A percentile compares a stretch with the other conserved stretches of the same genome.
Evolutionary conservation across 1,140 invertebrate species (phyloP).

Genomic region (Drosophila bocqueti): DNA sequence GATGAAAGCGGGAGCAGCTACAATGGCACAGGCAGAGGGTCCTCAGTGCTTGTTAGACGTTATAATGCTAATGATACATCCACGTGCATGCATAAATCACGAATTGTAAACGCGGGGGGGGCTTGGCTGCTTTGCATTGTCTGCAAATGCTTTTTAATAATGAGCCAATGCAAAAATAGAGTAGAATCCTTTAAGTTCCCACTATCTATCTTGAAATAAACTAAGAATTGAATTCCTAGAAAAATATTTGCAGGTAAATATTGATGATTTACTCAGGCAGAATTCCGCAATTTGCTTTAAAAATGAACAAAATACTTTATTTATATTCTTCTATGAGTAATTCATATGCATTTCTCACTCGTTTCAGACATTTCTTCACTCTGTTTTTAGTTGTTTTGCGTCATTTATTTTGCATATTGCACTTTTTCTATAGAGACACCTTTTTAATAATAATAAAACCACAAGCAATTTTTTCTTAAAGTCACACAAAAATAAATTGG

Average conservation of each 20-base stretch:
- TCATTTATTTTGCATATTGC: background rate
- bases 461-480: background rate
- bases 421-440: background rate
- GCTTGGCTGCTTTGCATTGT: background rate
- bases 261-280: background rate
- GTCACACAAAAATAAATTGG: background rate
- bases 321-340: background rate
- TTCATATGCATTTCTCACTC: slow-evolving; percentile 26
- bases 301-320: slow-evolving; percentile 1
- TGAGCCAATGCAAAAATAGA: background rate
- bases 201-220: background rate
- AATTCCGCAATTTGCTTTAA: background rate
- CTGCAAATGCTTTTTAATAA: background rate
- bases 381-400: background rate
- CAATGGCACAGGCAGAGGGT: slow-evolving; percentile 1
- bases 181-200: background rate
- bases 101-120: background rate
- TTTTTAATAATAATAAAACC: background rate
- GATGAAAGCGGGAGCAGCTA: slow-evolving; percentile 1
- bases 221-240: background rate
- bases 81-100: slow-evolving; percentile 10
- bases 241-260: background rate
- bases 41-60: slow-evolving; percentile 15
- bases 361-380: background rate
- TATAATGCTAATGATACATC: slow-evolving; percentile 26